Base-by-base conservation (phyloP, 2,113 vertebrate genomes). In the Perca flavescens region DNA sequence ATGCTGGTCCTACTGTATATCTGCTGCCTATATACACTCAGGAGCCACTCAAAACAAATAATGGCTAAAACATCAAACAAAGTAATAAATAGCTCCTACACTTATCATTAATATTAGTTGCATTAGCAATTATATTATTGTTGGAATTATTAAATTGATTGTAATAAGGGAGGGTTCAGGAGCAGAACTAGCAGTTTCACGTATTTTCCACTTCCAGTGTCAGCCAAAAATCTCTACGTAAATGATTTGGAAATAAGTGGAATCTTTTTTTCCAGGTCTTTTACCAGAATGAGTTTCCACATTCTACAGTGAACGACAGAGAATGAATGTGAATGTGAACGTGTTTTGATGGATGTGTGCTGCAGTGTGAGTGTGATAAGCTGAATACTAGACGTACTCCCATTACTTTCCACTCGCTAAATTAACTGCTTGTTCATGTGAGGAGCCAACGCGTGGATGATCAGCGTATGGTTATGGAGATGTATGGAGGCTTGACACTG, bases 341-440 rank as follows among this genome's bases (percentile, higher is more conserved):
- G 21, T 10, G 17, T 57, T 53, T 7, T 68, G 65, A 56, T 73
- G 78, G 56, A 69, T 69, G 36, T 84, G 57, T 62, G 47, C 25
- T 47, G 13, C 64, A 36, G 28, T 50, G 36, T 49, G 68, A 74
- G 65, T 73, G 74, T 72, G 66, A 84, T 74, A 19, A 50, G n/a
- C 77, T 72, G 54, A 82, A 84, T 63, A 63, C 82, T 62, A 22
- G 46, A 68, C 72, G 71, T 49, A 58, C 52, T 64, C 25, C n/a
- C 74, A 67, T 72, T 21, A 19, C 60, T 56, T 65, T 63, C 43
- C 36, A 22, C 66, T 72, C 16, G 46, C 77, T 82, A 77, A 79
- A 86, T 86, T 46, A 80, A 67, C 62, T 64, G 77, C 80, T 65
- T 66, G 40, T 73, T 86, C 80, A 86, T 74, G 83, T 73, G 69